These are phyloP conservation scores for Erethizon dorsatum DNA, from an alignment of 2,797 vertebrate species.

Conservation along the genomic window DNA sequence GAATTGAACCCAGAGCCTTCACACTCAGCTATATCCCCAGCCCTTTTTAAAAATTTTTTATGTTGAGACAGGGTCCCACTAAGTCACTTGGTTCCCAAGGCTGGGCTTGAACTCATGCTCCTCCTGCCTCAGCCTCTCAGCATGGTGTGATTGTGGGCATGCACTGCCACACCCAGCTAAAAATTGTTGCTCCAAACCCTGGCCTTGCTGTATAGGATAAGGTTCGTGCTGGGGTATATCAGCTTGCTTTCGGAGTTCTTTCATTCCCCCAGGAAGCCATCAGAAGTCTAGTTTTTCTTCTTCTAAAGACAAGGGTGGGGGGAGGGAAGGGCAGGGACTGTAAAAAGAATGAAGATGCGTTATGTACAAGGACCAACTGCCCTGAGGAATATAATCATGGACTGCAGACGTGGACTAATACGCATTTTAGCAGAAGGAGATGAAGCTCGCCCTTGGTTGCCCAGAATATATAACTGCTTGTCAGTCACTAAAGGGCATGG, in stretches of 20 bases:
- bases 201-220: not conserved
- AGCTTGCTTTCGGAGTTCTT: conserved; percentile 65
- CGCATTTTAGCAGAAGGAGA: not conserved
- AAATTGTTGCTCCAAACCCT: conserved; percentile 40
- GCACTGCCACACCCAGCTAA: not conserved
- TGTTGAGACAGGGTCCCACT: not conserved
- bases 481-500: not conserved
- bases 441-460: not conserved
- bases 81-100: not conserved
- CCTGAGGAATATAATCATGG: not conserved
- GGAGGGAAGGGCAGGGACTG: too few relatives aligned
- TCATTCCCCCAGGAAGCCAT: conserved; percentile 2
- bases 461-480: not conserved
- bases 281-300: conserved; percentile 51
- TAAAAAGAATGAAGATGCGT: not conserved
- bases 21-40: not conserved
- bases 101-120: not conserved
- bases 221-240: conserved; percentile 3
- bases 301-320: conserved; percentile 4
- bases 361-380: not conserved
- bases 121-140: not conserved
- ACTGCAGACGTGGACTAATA: not conserved
- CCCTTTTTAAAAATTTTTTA: not conserved
- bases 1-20: not conserved
- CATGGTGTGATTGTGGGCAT: not conserved